Conservation (phyloP, 2,113 vertebrate genomes). For the Ellobius talpinus region DNA sequence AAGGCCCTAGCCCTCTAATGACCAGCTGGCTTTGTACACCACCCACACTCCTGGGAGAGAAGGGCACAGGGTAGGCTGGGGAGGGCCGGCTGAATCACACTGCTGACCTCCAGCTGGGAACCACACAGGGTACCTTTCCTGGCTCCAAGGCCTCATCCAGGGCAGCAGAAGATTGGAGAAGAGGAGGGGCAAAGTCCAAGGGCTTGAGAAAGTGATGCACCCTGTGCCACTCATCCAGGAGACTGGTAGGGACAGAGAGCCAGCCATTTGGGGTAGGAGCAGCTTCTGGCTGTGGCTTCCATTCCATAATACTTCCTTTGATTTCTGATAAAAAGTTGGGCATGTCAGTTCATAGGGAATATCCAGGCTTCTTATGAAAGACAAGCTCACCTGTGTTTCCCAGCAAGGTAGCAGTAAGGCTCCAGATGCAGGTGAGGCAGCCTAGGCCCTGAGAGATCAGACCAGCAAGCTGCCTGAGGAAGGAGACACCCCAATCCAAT, state of each 20-base stretch:
- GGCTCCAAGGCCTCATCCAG: neutral
- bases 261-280: neutral
- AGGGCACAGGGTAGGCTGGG: neutral
- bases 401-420: neutral
- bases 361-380: neutral
- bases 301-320: neutral
- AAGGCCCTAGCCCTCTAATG: constrained; percentile 73
- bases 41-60: constrained; percentile 69
- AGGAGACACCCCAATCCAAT: fast-evolving
- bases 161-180: neutral
- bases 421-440: neutral
- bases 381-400: neutral
- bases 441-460: neutral
- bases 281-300: neutral
- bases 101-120: neutral
- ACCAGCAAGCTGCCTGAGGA: neutral
- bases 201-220: neutral
- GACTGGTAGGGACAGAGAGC: neutral
- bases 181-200: neutral
- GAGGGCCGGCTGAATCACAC: constrained; percentile 45
- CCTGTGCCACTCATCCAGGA: neutral
- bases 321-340: neutral
- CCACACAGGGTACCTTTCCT: neutral
- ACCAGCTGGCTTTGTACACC: constrained; percentile 55
- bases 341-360: neutral